These are phyloP conservation scores for Pavo muticus DNA, from an alignment of 2,113 vertebrate genomes.

Conservation along the genomic window DNA sequence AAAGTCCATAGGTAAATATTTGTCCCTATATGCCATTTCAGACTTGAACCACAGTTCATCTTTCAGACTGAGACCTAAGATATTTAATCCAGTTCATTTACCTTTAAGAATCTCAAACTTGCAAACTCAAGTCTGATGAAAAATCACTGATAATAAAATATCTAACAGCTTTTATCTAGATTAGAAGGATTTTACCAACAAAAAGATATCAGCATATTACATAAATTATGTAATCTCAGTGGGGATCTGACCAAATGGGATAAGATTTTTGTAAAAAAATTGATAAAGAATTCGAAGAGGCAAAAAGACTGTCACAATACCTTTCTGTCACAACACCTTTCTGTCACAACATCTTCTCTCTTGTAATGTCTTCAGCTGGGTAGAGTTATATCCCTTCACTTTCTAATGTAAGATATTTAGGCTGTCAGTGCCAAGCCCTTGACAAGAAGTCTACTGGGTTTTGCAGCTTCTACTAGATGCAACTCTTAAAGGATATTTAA, in stretches of 20 bases:
- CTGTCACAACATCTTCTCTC: neutral
- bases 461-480: neutral
- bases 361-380: neutral
- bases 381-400: accelerated
- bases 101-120: neutral
- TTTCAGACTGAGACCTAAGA: neutral
- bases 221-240: neutral
- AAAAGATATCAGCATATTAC: neutral
- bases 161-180: neutral
- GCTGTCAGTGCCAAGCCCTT: accelerated
- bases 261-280: neutral
- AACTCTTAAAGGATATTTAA: neutral
- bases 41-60: neutral
- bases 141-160: neutral
- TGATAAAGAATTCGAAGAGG: neutral
- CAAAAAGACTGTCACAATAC: neutral
- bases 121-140: neutral
- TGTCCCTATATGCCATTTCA: neutral
- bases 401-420: neutral
- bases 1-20: neutral
- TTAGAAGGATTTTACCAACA: neutral
- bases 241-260: neutral
- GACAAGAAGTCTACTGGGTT: neutral
- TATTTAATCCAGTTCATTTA: neutral
- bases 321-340: neutral